Evolutionary conservation across 2,797 vertebrate species (phyloP), one percentile per base, ranked within the genome.

Genomic region (Sebastes hopkinsi): DNA sequence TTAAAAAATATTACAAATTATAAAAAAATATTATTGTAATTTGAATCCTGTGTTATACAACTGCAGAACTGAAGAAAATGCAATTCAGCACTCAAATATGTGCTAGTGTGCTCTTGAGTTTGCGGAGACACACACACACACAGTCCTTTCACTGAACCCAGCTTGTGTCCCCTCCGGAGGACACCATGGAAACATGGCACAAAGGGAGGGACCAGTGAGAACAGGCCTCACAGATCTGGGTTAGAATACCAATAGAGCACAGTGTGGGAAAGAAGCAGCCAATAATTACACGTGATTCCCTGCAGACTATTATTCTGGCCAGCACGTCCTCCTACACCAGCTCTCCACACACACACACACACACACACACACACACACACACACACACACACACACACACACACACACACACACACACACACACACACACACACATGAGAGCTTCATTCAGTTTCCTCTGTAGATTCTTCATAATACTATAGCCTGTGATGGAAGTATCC

Each of bases 171-270:
- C 69, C 77, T 83, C 75, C 67, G 70, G 64, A 64, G 50, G 58
- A 69, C 67, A 62, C 80, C 90, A 88, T 92, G 85, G 87, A 74
- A 91, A 92, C 89, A 54, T 36, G 66, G 75, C 50, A 88, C 86
- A 90, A 86, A 89, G 65, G 78, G 52, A 82, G 65, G 70, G 46
- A 66, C n/a, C 38, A 54, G 32, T 65, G 59, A 68, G 84, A 77
- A 67, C 32, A 58, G 79, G 58, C 84, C 76, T 56, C 50, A 58
- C 67, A 75, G 81, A 73, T 72, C 58, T 72, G 80, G 79, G 67
- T 50, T 72, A 56, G 89, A 87, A 91, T 92, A 86, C 89, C 76
- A 91, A 89, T 83, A 38, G 36, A 64, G 38, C 81, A 72, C 20
- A 82, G 73, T 86, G 86, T 92, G 88, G 87, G 87, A 88, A 87